These are phyloP conservation scores for Remorina albescens DNA, from an alignment of 2,797 vertebrate species.

Conservation along the genomic window DNA sequence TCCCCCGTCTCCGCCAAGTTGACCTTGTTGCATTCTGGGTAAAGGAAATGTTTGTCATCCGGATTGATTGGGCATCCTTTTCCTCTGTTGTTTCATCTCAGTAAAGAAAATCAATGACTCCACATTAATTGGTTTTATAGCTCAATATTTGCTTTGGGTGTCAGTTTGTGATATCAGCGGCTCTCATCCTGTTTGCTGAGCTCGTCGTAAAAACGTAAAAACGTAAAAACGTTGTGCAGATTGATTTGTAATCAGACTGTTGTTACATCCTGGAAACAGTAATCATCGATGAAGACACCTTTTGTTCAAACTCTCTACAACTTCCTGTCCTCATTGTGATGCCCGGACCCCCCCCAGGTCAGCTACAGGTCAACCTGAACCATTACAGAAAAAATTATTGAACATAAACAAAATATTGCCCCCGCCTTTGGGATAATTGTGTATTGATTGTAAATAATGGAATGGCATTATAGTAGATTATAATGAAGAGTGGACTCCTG, in stretches of 20 bases:
- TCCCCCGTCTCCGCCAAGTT: conserved; percentile 34
- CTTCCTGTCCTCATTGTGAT: no score
- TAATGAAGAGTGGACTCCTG: conserved; percentile 69
- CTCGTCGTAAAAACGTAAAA: no score
- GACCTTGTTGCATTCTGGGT: conserved; percentile 61
- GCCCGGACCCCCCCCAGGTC: conserved; percentile 11
- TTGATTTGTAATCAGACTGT: conserved; percentile 2
- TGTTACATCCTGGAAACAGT: not conserved
- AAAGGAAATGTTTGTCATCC: conserved; percentile 33
- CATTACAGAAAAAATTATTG: conserved; percentile 59
- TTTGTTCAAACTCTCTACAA: not conserved
- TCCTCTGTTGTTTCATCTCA: not conserved
- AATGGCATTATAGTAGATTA: conserved; percentile 72
- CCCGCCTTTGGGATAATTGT: conserved; percentile 76
- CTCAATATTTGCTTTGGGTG: not conserved
- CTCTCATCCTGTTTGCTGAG: no score
- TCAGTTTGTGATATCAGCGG: not conserved
- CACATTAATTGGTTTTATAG: not conserved
- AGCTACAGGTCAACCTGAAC: conserved; percentile 60
- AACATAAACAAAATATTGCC: conserved; percentile 76
- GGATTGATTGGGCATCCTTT: conserved; percentile 9
- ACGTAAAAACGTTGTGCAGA: not conserved
- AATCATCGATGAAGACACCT: not conserved
- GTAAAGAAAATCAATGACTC: not conserved
- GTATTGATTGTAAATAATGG: conserved; percentile 84